phyloP scores from a whole-genome alignment of 2,113 vertebrate species.

The Sinocyclocheilus anshuiensis region DNA sequence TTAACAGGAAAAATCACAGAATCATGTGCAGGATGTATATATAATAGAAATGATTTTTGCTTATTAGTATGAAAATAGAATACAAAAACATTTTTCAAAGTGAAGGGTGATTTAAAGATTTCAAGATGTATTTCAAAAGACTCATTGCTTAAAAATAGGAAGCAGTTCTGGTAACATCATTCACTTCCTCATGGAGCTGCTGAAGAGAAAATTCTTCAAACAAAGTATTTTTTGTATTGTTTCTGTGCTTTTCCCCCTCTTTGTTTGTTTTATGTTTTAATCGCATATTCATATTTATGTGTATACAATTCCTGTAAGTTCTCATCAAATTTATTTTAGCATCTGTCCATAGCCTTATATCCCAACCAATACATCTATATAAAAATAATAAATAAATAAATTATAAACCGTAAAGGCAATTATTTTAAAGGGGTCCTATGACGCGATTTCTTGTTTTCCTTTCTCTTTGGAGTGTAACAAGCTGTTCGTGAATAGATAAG shows the following conservation, averaged over 20 bases:
- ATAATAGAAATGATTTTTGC: not conserved
- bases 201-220: too few relatives aligned
- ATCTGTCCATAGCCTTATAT: not conserved
- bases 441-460: too few relatives aligned
- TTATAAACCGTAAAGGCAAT: too few relatives aligned
- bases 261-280: not conserved
- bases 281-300: not conserved
- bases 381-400: too few relatives aligned
- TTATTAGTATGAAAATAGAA: not conserved
- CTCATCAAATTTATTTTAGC: not conserved
- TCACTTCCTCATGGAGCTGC: conserved; percentile 46
- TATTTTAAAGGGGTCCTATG: too few relatives aligned
- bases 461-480: too few relatives aligned
- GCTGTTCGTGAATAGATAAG: too few relatives aligned
- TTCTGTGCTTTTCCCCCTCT: not conserved
- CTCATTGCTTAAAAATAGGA: conserved; percentile 30
- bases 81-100: not conserved
- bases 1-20: not conserved
- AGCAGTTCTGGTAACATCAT: conserved; percentile 46
- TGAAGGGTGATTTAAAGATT: not conserved
- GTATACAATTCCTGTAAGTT: not conserved
- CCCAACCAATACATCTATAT: not conserved
- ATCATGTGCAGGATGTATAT: not conserved
- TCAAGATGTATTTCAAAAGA: conserved; percentile 7
- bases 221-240: not conserved